phyloP scores from a whole-genome alignment of 2,888 invertebrate genomes.

The Odiellus spinosus region DNA sequence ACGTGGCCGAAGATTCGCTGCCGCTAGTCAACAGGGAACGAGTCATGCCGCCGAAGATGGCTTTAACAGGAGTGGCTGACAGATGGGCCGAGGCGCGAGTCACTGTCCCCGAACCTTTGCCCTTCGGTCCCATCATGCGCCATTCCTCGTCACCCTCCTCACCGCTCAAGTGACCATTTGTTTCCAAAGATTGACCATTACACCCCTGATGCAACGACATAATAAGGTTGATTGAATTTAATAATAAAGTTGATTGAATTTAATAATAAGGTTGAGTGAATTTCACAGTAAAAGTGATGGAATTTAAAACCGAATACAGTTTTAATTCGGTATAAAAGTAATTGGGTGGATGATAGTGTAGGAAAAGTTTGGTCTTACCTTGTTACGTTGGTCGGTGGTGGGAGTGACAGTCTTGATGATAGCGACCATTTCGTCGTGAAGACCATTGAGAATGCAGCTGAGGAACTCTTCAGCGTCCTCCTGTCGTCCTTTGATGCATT shows the following conservation, averaged over 20 bases:
- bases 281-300: too few relatives aligned
- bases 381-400: too few relatives aligned
- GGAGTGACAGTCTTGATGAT: slow-evolving; percentile 36
- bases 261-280: too few relatives aligned
- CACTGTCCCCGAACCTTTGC: slow-evolving; percentile 55
- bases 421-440: slow-evolving; percentile 94
- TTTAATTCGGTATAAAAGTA: too few relatives aligned
- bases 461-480: slow-evolving; percentile 97
- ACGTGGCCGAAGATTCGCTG: slow-evolving; percentile 67
- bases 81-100: slow-evolving; percentile 61
- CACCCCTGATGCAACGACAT: too few relatives aligned
- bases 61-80: slow-evolving; percentile 70
- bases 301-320: too few relatives aligned
- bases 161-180: slow-evolving; percentile 5
- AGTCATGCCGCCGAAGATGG: slow-evolving; percentile 82
- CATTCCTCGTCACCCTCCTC: slow-evolving; percentile 25
- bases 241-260: too few relatives aligned
- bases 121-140: slow-evolving; percentile 58
- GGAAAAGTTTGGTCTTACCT: too few relatives aligned
- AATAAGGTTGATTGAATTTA: too few relatives aligned
- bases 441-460: slow-evolving; percentile 74
- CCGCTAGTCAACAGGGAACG: slow-evolving; percentile 61
- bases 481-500: slow-evolving; percentile 52
- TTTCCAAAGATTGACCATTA: background rate
- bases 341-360: too few relatives aligned